phyloP scores from a whole-genome alignment of 1,140 invertebrate species.

The Nixonia krombeini region DNA sequence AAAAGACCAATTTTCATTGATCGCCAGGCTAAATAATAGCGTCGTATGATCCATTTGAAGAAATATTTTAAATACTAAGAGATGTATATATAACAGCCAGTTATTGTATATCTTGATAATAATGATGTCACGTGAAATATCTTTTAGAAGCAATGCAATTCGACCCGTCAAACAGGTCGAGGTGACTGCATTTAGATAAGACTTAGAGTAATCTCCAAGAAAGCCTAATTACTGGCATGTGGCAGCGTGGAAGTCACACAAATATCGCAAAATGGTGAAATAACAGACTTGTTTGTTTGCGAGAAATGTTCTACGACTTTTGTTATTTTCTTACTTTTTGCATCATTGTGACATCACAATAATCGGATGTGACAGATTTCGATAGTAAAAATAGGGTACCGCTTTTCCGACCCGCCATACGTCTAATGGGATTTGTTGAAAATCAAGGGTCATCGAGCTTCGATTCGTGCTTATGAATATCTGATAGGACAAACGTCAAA shows the following conservation, averaged over 20 bases:
- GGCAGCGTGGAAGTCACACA: conserved; percentile 24
- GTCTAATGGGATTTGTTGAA: not conserved
- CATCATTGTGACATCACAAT: conserved; percentile 34
- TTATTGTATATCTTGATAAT: conserved; percentile 37
- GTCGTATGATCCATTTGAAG: conserved; percentile 24
- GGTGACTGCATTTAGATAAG: too few relatives aligned
- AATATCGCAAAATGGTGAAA: not conserved
- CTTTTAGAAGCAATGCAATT: conserved; percentile 1
- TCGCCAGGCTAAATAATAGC: too few relatives aligned
- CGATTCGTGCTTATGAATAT: conserved; percentile 30
- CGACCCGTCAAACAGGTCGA: too few relatives aligned
- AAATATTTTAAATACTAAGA: conserved; percentile 30
- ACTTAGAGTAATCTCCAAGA: too few relatives aligned
- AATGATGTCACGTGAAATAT: conserved; percentile 22
- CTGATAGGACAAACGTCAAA: conserved; percentile 21
- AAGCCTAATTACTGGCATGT: not conserved
- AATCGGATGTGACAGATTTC: conserved; percentile 6
- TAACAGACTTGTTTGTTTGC: too few relatives aligned
- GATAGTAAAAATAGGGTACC: conserved; percentile 16
- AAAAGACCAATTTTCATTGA: too few relatives aligned
- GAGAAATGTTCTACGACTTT: not conserved
- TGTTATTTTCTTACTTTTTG: conserved; percentile 20
- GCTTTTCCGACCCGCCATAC: not conserved
- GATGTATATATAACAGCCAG: conserved; percentile 32
- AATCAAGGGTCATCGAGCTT: conserved; percentile 41